Evolutionary conservation across 1,140 invertebrate species (phyloP), one percentile per base, ranked within the genome.

Genomic region (Atta colombica): DNA sequence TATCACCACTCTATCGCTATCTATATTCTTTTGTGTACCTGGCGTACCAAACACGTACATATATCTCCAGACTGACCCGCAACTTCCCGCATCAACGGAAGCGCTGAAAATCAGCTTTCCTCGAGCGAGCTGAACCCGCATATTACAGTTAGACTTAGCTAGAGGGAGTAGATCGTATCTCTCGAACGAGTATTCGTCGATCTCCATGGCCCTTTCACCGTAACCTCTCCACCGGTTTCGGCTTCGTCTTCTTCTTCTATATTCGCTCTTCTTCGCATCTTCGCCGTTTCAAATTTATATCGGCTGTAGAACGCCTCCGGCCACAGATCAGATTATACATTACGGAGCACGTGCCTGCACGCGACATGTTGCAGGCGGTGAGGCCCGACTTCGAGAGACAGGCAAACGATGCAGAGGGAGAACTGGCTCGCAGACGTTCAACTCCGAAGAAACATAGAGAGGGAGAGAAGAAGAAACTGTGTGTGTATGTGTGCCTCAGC

Each of bases 331-430:
- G 89, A 90, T 90, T 90, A 90, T 91, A 92, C 85, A 91, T 92
- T 86, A 87, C 77, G 51, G 71, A 86, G 89, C 91, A 91, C 89
- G 89, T 92, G 91, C 82, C 87, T 87, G 89, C 89, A 88, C 87
- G 89, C 88, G 91, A 92, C 91, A 91, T 87, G 85, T 90, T 92
- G 88, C 89, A 92, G 84, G 65, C 88, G 86, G 86, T 81, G 86
- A 86, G 75, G 87, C 68, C 66, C 88, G 65, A 51, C 69, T 69
- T 80, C 60, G 45, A 60, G 65, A 85, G 68, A 84, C 61, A 39
- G 58, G 58, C 51, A 16, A 85, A 85, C 77, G 25, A 12, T 60
- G 51, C 39, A 31, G 18, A 61, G 6, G 39, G 51, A 68, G 28
- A 81, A n/a, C 68, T 39, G 16, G 68, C 39, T 84, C 55, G 39